phyloP scores from a whole-genome alignment of 2,797 vertebrate genomes.

The Rachycentron canadum region DNA sequence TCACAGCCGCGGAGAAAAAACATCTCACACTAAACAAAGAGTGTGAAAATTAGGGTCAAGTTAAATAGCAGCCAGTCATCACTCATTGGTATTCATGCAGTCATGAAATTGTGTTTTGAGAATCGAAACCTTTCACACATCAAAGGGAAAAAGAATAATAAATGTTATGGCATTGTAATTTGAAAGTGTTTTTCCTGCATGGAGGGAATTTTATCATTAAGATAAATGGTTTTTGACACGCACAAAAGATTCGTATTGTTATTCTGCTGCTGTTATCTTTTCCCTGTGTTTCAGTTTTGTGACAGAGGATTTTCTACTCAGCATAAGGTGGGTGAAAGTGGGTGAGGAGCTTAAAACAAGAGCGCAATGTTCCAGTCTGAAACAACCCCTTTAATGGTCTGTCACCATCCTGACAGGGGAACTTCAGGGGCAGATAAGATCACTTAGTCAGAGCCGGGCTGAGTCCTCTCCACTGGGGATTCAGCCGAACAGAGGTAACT shows the following conservation, averaged over 20 bases:
- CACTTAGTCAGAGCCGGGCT: conserved; percentile 16
- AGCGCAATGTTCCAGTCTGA: not conserved
- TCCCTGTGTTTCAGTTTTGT: not conserved
- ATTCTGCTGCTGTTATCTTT: not conserved
- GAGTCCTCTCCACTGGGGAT: conserved; percentile 24
- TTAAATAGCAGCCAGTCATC: conserved; percentile 22
- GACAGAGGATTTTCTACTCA: not conserved
- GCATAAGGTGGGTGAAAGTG: not conserved
- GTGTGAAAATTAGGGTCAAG: conserved; percentile 25
- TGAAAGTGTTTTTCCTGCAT: not conserved
- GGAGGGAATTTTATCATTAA: accelerated
- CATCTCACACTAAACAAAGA: conserved; percentile 17
- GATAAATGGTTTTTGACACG: not conserved
- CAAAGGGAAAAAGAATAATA: conserved; percentile 4
- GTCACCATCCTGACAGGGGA: conserved; percentile 2
- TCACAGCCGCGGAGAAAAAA: not conserved
- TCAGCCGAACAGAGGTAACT: conserved; percentile 27
- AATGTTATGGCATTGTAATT: not conserved
- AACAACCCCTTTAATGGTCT: conserved; percentile 14
- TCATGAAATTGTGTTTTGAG: not conserved
- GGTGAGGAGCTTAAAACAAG: not conserved
- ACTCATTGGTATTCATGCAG: conserved; percentile 29
- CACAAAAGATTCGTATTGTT: not conserved
- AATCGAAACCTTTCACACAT: conserved; percentile 28
- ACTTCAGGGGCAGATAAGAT: conserved; percentile 40